A percentile compares a stretch with the other conserved stretches of the same genome.
phyloP scores from a whole-genome alignment of 1,140 invertebrate genomes.

The Drosophila mojavensis region DNA sequence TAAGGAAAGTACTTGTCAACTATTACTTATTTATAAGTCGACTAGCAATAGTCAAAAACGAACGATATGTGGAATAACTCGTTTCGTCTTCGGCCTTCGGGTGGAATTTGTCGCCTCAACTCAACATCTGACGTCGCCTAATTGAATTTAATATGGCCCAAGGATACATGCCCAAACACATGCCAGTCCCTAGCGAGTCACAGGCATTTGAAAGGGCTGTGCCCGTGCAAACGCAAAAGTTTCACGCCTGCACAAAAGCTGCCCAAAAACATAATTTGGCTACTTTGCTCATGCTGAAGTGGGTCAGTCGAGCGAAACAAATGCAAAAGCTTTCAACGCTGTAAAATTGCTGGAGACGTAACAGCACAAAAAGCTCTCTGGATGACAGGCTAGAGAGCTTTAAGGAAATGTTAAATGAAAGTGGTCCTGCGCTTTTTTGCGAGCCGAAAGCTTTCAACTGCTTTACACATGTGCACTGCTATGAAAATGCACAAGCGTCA shows the following conservation, averaged over 20 bases:
- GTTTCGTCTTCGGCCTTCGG: neutral
- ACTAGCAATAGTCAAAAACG: neutral
- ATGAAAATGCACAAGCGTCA: neutral
- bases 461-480: neutral
- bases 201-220: slow-evolving; percentile 23
- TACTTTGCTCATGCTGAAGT: slow-evolving; percentile 31
- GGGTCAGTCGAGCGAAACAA: slow-evolving; percentile 39
- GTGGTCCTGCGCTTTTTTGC: neutral
- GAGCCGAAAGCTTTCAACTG: neutral
- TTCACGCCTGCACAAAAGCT: slow-evolving; percentile 11
- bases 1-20: neutral
- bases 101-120: neutral
- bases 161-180: slow-evolving; percentile 2
- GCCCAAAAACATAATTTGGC: slow-evolving; percentile 30
- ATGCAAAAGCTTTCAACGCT: slow-evolving; percentile 5
- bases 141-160: slow-evolving; percentile 46
- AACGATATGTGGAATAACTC: neutral
- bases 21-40: slow-evolving; percentile 27
- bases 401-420: neutral
- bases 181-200: slow-evolving; percentile 5
- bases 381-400: neutral
- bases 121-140: slow-evolving; percentile 6
- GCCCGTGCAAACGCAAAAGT: neutral
- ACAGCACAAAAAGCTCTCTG: neutral
- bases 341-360: neutral